Evolutionary conservation across 2,113 vertebrate species (phyloP).

Genomic region (Mormoops blainvillei): DNA sequence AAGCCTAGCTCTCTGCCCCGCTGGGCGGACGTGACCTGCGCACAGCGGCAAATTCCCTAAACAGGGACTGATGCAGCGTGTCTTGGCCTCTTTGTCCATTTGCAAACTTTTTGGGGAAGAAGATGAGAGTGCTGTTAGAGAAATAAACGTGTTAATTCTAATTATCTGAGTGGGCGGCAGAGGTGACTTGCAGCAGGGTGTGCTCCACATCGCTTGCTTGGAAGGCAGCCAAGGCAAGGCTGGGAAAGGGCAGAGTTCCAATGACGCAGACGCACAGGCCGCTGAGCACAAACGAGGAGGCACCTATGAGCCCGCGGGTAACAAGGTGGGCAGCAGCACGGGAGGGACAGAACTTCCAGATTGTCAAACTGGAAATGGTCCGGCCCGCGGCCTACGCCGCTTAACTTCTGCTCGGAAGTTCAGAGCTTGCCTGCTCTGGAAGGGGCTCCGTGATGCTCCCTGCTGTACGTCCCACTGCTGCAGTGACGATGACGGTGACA

Average conservation of each 20-base stretch:
- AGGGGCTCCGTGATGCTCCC: not conserved
- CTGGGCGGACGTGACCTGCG: slow-evolving; percentile 1
- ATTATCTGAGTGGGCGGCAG: not conserved
- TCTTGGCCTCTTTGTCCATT: slow-evolving; percentile 24
- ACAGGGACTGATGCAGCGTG: slow-evolving; percentile 36
- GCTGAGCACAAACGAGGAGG: not conserved
- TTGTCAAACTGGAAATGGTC: not conserved
- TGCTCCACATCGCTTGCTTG: not conserved
- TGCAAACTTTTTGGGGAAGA: not conserved
- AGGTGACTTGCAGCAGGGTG: not conserved
- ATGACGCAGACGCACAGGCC: not conserved
- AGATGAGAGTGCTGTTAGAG: not conserved
- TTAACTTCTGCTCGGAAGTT: not conserved
- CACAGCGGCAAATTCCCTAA: slow-evolving; percentile 26
- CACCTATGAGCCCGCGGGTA: fast-evolving
- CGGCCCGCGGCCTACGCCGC: not conserved
- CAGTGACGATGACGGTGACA: fast-evolving
- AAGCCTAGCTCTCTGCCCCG: not conserved
- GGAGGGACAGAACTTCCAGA: not conserved
- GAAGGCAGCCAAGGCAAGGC: slow-evolving; percentile 2
- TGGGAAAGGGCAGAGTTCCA: not conserved
- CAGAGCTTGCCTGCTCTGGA: not conserved
- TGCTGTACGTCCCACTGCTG: not conserved
- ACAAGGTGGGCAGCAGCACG: not conserved
- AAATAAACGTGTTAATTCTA: slow-evolving; percentile 53